A percentile compares a stretch with the other conserved stretches of the same genome.
These are phyloP conservation scores for Argyrosomus japonicus DNA, from an alignment of 2,113 vertebrate species.

Conservation along the genomic window DNA sequence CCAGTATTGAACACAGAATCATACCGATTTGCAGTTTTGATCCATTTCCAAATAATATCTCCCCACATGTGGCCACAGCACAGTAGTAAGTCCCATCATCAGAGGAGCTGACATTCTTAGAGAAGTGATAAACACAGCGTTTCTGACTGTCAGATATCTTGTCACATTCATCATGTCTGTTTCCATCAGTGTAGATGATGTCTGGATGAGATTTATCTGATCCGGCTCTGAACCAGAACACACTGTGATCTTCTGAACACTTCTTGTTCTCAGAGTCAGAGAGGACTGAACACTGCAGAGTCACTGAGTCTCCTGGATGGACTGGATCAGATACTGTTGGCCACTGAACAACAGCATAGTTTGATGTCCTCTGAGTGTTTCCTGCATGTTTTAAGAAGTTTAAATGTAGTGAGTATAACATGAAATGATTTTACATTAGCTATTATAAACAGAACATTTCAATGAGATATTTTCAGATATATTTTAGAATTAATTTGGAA, in stretches of 20 bases:
- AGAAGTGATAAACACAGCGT: constrained; percentile 42
- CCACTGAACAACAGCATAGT: constrained; percentile 19
- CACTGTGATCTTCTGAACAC: neutral
- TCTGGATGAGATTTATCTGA: constrained; percentile 18
- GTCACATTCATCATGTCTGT: neutral
- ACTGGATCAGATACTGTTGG: neutral
- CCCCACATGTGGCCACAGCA: constrained; percentile 22
- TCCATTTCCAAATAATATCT: constrained; percentile 36
- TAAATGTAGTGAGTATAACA: no score
- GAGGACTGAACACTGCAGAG: constrained; percentile 59
- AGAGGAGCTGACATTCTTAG: constrained; percentile 19
- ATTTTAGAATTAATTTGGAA: no score
- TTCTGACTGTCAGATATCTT: neutral
- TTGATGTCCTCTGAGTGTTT: constrained; percentile 22
- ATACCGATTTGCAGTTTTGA: neutral
- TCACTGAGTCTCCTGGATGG: constrained; percentile 33
- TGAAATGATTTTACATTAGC: rapidly evolving
- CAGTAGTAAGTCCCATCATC: constrained; percentile 49
- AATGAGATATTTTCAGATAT: no score
- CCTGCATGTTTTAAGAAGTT: neutral
- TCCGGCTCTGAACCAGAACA: constrained; percentile 59
- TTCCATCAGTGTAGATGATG: constrained; percentile 14
- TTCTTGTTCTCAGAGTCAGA: neutral
- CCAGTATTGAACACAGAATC: no score
- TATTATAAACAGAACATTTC: neutral